Evolutionary conservation across 2,797 vertebrate genomes (phyloP).

Genomic region (Poliocrania exsul): DNA sequence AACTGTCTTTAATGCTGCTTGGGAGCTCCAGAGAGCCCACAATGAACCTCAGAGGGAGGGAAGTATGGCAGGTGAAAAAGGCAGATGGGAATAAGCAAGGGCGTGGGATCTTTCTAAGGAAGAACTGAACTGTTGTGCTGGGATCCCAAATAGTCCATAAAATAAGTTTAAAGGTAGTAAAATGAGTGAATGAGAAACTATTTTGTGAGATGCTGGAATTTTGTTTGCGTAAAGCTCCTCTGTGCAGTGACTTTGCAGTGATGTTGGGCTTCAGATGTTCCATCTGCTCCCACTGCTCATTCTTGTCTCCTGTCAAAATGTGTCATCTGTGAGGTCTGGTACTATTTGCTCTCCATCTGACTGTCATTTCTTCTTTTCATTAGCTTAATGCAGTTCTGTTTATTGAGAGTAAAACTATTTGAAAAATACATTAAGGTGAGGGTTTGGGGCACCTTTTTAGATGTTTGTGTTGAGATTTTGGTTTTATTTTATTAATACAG

Average conservation of each 20-base stretch:
- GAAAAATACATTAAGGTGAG: not conserved
- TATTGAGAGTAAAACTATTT: not conserved
- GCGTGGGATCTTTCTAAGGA: not conserved
- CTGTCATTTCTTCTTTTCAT: not conserved
- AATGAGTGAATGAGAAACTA: not conserved
- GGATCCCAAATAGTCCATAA: not conserved
- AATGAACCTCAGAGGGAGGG: not conserved
- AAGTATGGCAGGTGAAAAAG: not conserved
- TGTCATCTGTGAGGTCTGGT: conserved; percentile 24
- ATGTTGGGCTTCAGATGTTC: conserved; percentile 5
- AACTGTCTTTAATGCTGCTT: not conserved
- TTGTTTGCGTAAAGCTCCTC: not conserved
- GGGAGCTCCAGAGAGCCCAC: not conserved
- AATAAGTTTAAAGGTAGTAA: not conserved
- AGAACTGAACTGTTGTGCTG: not conserved
- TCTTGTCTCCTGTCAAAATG: not conserved
- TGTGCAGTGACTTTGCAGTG: not conserved
- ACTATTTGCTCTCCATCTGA: conserved; percentile 4
- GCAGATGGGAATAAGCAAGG: not conserved
- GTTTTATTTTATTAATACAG: not conserved
- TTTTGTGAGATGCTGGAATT: not conserved
- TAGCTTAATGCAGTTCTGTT: not conserved
- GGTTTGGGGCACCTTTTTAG: not conserved
- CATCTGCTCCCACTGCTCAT: conserved; percentile 15
- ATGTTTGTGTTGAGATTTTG: not conserved